Evolutionary conservation across 2,113 vertebrate genomes (phyloP).

Genomic region (Periophthalmus modestus): DNA sequence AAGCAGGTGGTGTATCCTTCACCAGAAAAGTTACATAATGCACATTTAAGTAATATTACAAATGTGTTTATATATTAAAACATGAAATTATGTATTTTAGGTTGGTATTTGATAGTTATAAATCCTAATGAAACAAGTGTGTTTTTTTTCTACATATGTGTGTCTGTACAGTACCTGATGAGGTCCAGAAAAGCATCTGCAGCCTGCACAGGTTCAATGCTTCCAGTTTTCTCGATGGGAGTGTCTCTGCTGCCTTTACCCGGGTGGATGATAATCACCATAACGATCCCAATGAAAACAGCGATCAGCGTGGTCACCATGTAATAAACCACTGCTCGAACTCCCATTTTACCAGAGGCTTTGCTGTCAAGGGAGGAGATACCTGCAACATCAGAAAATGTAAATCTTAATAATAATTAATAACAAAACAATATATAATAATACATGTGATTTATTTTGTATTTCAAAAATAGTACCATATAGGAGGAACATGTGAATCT

Average conservation of each 20-base stretch:
- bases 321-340: conserved; percentile 90
- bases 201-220: conserved; percentile 87
- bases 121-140: not conserved
- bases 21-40: no score
- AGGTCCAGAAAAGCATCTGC: conserved; percentile 94
- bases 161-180: conserved; percentile 80
- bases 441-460: not conserved
- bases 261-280: conserved; percentile 89
- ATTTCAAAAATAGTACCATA: not conserved
- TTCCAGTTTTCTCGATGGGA: conserved; percentile 76
- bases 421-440: not conserved
- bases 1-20: no score
- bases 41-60: no score
- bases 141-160: no score
- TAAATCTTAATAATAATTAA: not conserved
- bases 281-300: conserved; percentile 92
- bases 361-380: conserved; percentile 94
- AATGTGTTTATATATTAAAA: no score
- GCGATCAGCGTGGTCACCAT: conserved; percentile 93
- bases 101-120: not conserved
- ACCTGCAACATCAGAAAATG: conserved; percentile 69
- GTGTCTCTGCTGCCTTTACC: conserved; percentile 90
- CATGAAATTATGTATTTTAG: not conserved
- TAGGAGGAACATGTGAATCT: not conserved
- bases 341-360: conserved; percentile 92